These are phyloP conservation scores for Hartigia nigra DNA, from an alignment of 2,888 invertebrate genomes.

Conservation along the genomic window DNA sequence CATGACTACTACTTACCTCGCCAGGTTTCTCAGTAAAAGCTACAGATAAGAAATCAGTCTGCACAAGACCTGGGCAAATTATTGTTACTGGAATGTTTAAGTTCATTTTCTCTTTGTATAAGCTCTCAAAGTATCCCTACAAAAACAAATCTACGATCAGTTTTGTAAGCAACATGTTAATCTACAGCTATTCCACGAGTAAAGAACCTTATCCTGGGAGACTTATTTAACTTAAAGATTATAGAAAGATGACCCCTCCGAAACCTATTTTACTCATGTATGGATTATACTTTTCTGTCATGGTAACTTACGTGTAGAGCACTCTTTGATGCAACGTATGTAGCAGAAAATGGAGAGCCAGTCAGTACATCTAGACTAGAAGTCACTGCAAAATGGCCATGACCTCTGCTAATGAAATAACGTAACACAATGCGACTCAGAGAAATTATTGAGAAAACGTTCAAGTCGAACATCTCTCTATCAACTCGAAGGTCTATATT, in stretches of 20 bases:
- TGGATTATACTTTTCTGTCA: neutral
- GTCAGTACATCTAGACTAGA: constrained; percentile 80
- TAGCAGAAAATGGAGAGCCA: constrained; percentile 75
- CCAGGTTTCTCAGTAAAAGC: constrained; percentile 76
- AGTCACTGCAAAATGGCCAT: constrained; percentile 80
- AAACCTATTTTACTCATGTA: too few relatives aligned
- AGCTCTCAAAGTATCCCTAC: constrained; percentile 79
- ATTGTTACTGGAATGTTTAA: constrained; percentile 74
- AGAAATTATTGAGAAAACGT: constrained; percentile 79
- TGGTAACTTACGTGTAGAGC: constrained; percentile 76
- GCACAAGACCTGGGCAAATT: constrained; percentile 82
- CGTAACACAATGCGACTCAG: constrained; percentile 77
- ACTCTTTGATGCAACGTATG: constrained; percentile 81
- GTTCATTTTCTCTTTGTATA: constrained; percentile 72
- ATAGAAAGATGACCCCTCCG: too few relatives aligned
- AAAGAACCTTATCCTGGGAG: neutral
- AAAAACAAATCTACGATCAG: constrained; percentile 35
- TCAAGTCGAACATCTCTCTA: constrained; percentile 78
- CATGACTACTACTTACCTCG: constrained; percentile 63
- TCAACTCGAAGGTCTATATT: constrained; percentile 79
- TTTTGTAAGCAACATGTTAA: constrained; percentile 12
- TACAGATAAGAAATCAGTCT: constrained; percentile 75
- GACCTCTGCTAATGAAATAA: constrained; percentile 70
- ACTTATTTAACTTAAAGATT: too few relatives aligned
- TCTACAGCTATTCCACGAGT: neutral